A percentile compares a stretch with the other conserved stretches of the same genome.
Conservation (phyloP, 2,797 vertebrate genomes). For the Alcedo quadribrachys region DNA sequence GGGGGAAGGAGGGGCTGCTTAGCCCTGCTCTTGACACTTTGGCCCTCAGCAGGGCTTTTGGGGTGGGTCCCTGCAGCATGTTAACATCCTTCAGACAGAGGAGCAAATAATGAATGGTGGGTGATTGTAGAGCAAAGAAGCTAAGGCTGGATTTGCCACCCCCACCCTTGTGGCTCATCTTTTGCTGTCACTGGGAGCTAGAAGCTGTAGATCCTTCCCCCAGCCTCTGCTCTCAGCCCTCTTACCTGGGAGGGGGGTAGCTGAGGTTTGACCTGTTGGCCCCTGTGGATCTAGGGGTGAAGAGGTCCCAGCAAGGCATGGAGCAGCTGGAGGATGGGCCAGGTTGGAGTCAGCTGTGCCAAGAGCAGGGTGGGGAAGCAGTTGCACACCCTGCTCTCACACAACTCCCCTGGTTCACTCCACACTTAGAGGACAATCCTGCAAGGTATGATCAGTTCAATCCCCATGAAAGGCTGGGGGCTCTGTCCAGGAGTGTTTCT, state of each 20-base stretch:
- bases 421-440: neutral
- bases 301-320: neutral
- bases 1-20: neutral
- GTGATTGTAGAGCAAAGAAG: neutral
- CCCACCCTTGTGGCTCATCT: neutral
- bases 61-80: neutral
- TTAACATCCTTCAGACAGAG: neutral
- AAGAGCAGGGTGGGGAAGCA: neutral
- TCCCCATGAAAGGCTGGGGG: neutral
- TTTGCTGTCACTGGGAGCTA: neutral
- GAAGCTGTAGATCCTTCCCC: neutral
- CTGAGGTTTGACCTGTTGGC: neutral
- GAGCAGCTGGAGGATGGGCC: neutral
- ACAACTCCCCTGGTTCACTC: neutral
- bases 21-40: neutral
- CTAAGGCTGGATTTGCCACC: neutral
- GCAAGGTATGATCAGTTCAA: neutral
- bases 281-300: rapidly evolving
- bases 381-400: neutral
- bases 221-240: neutral
- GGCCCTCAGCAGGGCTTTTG: neutral
- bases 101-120: neutral
- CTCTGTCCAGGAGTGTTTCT: neutral
- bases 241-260: neutral
- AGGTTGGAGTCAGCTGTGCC: neutral